phyloP scores from a whole-genome alignment of 2,113 vertebrate genomes.

The Fulica atra region DNA sequence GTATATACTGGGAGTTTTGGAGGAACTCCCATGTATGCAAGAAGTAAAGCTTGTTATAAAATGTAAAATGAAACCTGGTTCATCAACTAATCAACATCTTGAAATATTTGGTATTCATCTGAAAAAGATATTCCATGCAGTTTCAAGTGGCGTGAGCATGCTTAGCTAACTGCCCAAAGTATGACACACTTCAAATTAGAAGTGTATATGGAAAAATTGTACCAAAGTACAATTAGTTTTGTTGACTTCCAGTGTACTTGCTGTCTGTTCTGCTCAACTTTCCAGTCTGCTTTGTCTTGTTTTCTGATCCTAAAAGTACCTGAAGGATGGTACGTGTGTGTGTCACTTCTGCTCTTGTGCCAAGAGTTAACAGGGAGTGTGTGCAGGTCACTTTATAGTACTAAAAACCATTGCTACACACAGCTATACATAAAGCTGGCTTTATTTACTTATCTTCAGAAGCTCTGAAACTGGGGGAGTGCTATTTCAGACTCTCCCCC shows the following conservation, averaged over 20 bases:
- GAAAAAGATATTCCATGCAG: background rate
- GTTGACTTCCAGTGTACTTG: background rate
- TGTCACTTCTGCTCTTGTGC: background rate
- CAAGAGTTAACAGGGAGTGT: background rate
- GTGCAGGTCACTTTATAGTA: background rate
- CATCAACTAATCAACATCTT: background rate
- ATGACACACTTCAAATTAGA: background rate
- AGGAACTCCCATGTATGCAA: background rate
- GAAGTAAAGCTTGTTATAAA: background rate
- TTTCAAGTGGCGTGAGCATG: background rate
- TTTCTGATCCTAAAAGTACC: background rate
- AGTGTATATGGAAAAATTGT: background rate
- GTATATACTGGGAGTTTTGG: background rate
- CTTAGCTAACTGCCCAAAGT: background rate
- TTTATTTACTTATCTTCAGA: background rate
- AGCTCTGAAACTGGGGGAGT: background rate
- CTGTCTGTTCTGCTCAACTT: background rate
- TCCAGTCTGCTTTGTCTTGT: background rate
- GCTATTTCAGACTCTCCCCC: background rate
- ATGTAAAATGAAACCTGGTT: background rate
- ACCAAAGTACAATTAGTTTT: background rate
- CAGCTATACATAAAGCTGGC: too few species aligned
- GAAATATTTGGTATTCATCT: background rate
- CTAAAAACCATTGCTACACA: background rate
- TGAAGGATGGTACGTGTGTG: background rate